phyloP scores from a whole-genome alignment of 2,888 invertebrate species.

The Microplitis deprimator region DNA sequence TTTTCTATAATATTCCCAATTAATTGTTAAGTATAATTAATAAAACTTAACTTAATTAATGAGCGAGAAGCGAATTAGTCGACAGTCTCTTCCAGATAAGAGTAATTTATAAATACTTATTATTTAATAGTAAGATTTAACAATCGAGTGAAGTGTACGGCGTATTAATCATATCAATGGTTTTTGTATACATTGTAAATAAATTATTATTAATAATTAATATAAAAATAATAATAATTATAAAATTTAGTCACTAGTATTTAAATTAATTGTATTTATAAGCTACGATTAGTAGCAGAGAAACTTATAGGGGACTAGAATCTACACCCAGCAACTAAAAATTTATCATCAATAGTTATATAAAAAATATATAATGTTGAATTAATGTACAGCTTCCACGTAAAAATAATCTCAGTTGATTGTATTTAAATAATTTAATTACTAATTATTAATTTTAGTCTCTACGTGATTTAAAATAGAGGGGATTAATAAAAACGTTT shows the following conservation, averaged over 20 bases:
- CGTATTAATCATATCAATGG: constrained; percentile 67
- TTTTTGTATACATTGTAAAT: constrained; percentile 68
- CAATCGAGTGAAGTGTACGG: constrained; percentile 50
- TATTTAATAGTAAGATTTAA: constrained; percentile 35
- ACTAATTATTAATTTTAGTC: background rate
- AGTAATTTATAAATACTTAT: constrained; percentile 46
- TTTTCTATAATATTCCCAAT: constrained; percentile 67
- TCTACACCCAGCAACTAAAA: background rate
- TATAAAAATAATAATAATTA: constrained; percentile 53
- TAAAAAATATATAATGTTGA: background rate
- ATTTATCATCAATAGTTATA: background rate
- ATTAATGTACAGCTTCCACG: constrained; percentile 4
- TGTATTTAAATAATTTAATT: background rate
- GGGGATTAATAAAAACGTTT: background rate
- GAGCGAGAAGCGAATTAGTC: constrained; percentile 39
- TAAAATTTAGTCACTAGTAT: constrained; percentile 67
- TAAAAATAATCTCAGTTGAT: background rate
- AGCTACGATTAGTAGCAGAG: constrained; percentile 14
- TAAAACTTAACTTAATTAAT: constrained; percentile 45
- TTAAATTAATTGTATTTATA: constrained; percentile 62
- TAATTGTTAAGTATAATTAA: constrained; percentile 56
- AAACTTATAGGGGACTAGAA: background rate
- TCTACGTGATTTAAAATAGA: background rate
- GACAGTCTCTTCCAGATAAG: constrained; percentile 62
- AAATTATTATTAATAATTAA: constrained; percentile 33